phyloP scores from a whole-genome alignment of 1,140 invertebrate genomes.

The Nephila pilipes region DNA sequence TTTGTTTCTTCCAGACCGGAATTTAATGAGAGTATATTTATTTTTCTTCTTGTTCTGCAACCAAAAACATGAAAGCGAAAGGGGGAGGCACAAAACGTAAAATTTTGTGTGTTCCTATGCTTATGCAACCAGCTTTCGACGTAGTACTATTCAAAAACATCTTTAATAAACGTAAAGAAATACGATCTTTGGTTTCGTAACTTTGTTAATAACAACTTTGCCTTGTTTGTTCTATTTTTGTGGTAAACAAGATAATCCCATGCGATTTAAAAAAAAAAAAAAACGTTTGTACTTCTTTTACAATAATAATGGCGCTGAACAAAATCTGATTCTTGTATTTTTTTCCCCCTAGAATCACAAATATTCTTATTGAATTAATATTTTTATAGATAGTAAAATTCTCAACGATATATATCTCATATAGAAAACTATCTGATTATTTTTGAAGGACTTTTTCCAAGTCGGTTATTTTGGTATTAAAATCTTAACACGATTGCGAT shows the following conservation, averaged over 20 bases:
- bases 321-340: neutral
- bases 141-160: neutral
- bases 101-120: neutral
- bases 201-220: slow-evolving; percentile 44
- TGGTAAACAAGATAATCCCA: slow-evolving; percentile 66
- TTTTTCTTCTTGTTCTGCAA: slow-evolving; percentile 1
- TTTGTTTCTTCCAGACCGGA: slow-evolving; percentile 55
- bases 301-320: slow-evolving; percentile 12
- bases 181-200: slow-evolving; percentile 51
- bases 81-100: neutral
- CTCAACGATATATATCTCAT: no score
- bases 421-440: no score
- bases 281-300: neutral
- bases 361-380: neutral
- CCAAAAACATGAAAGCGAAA: slow-evolving; percentile 23
- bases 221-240: slow-evolving; percentile 44
- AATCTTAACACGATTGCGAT: no score
- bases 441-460: no score
- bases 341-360: neutral
- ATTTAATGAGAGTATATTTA: slow-evolving; percentile 48
- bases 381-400: neutral
- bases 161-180: slow-evolving; percentile 63
- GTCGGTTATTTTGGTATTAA: no score
- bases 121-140: neutral
- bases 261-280: slow-evolving; percentile 29